Evolutionary conservation across 2,113 vertebrate species (phyloP), one percentile per base, ranked within the genome.

Genomic region (Syrrhaptes paradoxus): DNA sequence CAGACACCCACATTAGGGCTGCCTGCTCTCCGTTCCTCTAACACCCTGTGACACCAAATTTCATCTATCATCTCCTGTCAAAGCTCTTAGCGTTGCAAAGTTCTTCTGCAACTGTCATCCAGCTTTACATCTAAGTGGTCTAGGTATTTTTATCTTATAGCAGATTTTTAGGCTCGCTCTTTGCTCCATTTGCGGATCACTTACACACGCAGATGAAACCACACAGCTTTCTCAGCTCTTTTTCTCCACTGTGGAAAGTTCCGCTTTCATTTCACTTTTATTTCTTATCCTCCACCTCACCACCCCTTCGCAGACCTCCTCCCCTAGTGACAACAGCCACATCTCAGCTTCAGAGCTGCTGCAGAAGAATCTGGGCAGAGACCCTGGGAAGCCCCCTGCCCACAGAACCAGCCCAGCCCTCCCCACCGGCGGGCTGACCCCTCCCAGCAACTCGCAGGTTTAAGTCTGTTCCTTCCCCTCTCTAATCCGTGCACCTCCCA

Each of bases 381-480:
- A 5, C 20, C 31, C 70, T 24, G 28, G 20, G 36, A 74, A 81
- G 4, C 17, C 41, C 82, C 29, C 55, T 11, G 65, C 43, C 62
- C 1, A 0, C 6, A 8, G 0, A 66, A 3, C 6, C 51, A 62
- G 45, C 4, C 28, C 66, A 67, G 59, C 45, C 58, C 54, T 38
- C 38, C 38, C 38, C 38, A 38, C n/a, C 38, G 59, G n/a, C 71
- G 51, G 49, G 7, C 52, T n/a, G 70, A 21, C 46, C 46, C 49
- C 45, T 29, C 22, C 58, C 8, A 38, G 13, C 6, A 72, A 11
- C 29, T 4, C 32, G 21, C 67, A 20, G 38, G 13, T 41, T 41
- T 13, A 80, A 45, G 57, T 8, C 66, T 49, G 46, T 3, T 77
- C 25, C 43, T 43, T 5, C 22, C 43, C 25, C 51, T 72, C 72